Percentiles rank a stretch among this genome's conserved stretches.
Evolutionary conservation across 2,113 vertebrate genomes (phyloP).

Genomic region (Dunckerocampus dactyliophorus): DNA sequence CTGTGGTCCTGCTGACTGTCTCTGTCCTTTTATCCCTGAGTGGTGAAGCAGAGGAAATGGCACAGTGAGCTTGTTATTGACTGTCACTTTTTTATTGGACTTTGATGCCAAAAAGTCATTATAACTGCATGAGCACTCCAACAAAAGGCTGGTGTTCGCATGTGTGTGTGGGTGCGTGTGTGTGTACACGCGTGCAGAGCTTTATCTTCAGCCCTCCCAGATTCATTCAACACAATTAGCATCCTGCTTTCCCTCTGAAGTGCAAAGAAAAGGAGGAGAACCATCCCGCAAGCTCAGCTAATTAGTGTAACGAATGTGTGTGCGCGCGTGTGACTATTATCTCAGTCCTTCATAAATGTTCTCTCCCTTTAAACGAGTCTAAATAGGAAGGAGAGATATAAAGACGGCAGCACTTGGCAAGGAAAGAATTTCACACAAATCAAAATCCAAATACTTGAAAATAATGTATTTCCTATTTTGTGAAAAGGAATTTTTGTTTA

Average conservation of each 20-base stretch:
- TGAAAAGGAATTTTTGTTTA: too few species aligned
- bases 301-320: conserved; percentile 12
- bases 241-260: conserved; percentile 19
- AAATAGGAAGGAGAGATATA: not conserved
- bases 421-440: not conserved
- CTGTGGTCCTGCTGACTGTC: too few species aligned
- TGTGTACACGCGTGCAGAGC: not conserved
- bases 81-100: not conserved
- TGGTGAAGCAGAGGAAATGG: too few species aligned
- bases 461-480: too few species aligned
- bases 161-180: not conserved
- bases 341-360: not conserved
- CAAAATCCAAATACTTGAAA: too few species aligned
- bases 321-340: conserved; percentile 1
- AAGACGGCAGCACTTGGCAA: not conserved
- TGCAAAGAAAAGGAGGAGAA: conserved; percentile 8
- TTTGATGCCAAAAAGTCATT: not conserved
- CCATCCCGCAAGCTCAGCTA: conserved; percentile 13
- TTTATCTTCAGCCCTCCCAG: conserved; percentile 15
- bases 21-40: not conserved
- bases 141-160: not conserved
- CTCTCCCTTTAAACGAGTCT: not conserved
- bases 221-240: conserved; percentile 19
- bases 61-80: too few species aligned
- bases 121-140: not conserved